phyloP scores from a whole-genome alignment of 2,113 vertebrate species.

The Cryptomyrus ogoouensis region DNA sequence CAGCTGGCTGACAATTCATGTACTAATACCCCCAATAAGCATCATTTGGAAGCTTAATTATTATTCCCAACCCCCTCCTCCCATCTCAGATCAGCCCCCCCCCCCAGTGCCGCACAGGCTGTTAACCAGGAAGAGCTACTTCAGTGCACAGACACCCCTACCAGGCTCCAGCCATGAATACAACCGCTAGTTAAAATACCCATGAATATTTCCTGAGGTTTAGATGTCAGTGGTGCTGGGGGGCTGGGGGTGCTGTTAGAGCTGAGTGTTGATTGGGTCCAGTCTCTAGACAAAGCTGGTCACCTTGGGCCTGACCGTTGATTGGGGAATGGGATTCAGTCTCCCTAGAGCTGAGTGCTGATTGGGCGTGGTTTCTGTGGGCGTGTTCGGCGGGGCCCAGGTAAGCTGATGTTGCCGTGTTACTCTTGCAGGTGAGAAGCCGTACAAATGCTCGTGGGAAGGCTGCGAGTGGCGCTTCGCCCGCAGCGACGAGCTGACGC shows the following conservation, averaged over 20 bases:
- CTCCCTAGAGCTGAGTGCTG: background rate
- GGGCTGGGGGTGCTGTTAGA: background rate
- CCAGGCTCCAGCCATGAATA: background rate
- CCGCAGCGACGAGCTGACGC: conserved; percentile 95
- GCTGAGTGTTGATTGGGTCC: background rate
- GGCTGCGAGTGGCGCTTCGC: conserved; percentile 99
- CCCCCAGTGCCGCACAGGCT: conserved; percentile 8
- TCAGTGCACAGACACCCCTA: background rate
- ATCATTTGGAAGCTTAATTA: conserved; percentile 57
- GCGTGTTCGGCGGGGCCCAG: conserved; percentile 18
- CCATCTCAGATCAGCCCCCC: background rate
- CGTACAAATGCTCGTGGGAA: conserved; percentile 99
- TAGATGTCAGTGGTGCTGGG: background rate
- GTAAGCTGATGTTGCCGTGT: conserved; percentile 19
- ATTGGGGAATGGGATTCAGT: background rate
- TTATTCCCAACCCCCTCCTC: conserved; percentile 30
- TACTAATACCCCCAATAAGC: conserved; percentile 46
- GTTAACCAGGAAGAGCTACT: background rate
- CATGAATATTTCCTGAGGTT: background rate
- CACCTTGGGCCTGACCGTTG: background rate
- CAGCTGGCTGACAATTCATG: conserved; percentile 52
- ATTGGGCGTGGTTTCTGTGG: background rate
- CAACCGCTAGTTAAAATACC: background rate
- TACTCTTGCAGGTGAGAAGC: conserved; percentile 80
- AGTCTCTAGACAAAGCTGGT: background rate